Percentiles rank a stretch among this genome's conserved stretches.
Conservation (phyloP, 2,113 vertebrate genomes). For the Pheucticus melanocephalus region DNA sequence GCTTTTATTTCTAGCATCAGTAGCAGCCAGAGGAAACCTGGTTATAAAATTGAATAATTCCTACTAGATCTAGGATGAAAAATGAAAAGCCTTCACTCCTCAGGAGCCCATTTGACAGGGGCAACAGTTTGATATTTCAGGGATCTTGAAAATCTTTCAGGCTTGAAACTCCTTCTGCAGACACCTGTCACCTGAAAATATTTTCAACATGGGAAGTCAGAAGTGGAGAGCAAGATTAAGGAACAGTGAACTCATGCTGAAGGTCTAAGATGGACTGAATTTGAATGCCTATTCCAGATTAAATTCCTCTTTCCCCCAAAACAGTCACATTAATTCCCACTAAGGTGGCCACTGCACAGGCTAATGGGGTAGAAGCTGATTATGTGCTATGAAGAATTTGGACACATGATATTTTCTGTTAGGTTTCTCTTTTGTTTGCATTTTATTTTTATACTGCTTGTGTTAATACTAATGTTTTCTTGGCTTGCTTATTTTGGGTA, state of each 20-base stretch:
- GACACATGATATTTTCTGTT: background rate
- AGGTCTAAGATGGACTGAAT: background rate
- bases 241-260: background rate
- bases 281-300: background rate
- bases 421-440: background rate
- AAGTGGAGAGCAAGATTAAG: background rate
- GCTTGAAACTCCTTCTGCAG: background rate
- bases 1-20: slow-evolving; percentile 27
- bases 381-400: background rate
- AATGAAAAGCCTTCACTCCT: background rate
- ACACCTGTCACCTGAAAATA: background rate
- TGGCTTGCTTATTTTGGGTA: background rate
- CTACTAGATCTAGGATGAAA: background rate
- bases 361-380: background rate
- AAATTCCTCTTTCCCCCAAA: background rate
- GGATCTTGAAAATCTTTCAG: background rate
- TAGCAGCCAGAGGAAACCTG: background rate
- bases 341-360: background rate
- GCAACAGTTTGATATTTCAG: background rate
- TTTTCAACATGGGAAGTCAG: background rate
- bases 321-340: background rate
- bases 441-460: background rate
- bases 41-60: background rate
- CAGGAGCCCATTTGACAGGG: background rate
- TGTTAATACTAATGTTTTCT: background rate